Evolutionary conservation across 1,140 invertebrate genomes (phyloP).

Genomic region (Drosophila burlai): DNA sequence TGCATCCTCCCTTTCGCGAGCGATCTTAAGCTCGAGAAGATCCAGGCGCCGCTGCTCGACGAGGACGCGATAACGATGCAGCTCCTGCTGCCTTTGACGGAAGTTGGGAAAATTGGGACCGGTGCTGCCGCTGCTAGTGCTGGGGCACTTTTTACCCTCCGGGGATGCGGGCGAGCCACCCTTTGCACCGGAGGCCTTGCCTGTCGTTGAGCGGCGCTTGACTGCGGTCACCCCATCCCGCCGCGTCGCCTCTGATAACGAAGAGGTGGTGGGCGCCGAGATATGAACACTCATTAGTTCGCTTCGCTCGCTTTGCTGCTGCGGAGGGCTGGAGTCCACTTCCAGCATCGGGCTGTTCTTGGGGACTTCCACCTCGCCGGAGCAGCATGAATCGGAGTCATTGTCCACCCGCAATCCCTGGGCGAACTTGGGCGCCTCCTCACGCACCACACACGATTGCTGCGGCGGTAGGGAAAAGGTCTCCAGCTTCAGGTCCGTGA

Average conservation of each 20-base stretch:
- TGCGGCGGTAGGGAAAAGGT: constrained; percentile 57
- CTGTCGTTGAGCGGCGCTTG: constrained; percentile 30
- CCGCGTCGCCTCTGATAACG: constrained; percentile 3
- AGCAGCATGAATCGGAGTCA: constrained; percentile 58
- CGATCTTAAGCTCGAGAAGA: constrained; percentile 69
- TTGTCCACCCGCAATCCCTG: constrained; percentile 31
- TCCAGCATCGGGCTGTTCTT: constrained; percentile 39
- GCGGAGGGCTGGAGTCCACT: constrained; percentile 3
- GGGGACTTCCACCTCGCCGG: constrained; percentile 44
- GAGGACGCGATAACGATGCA: constrained; percentile 68
- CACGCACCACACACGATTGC: constrained; percentile 65
- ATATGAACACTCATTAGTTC: constrained; percentile 30
- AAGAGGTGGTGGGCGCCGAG: constrained; percentile 5
- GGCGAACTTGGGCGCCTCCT: constrained; percentile 63
- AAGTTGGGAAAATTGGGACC: constrained; percentile 45
- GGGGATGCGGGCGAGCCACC: neutral
- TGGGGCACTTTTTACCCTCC: constrained; percentile 20
- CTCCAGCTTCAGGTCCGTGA: constrained; percentile 50
- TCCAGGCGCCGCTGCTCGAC: constrained; percentile 72
- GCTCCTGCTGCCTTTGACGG: constrained; percentile 67
- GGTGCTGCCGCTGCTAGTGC: constrained; percentile 22
- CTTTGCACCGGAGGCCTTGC: neutral
- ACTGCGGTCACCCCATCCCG: neutral
- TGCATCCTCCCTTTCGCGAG: constrained; percentile 71
- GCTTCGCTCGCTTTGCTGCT: neutral